Evolutionary conservation across 2,113 vertebrate species (phyloP), one percentile per base, ranked within the genome.

Genomic region (Oreochromis niloticus): DNA sequence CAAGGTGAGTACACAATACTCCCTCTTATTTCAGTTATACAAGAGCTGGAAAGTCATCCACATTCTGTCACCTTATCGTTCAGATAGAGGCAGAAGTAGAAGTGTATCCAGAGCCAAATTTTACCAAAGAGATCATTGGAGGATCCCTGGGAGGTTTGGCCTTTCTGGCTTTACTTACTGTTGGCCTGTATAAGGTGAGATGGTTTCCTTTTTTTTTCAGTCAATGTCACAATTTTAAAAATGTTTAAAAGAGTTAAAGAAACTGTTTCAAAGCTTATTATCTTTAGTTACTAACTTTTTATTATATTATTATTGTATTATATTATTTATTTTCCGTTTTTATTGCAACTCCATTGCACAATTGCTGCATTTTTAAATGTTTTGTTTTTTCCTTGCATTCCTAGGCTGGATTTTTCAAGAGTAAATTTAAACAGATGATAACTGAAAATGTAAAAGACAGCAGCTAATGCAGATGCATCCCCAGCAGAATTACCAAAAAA

Each of bases 331-430:
- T 32, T 22, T 16, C 3, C 3, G 9, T 17, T 14, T 7, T 34
- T 3, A 5, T 54, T 54, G 50, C 50, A 54, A 54, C 50, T 54
- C 14, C 16, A 32, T 32, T 32, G 4, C 1, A 32, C 4, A 3
- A 9, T 61, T 61, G 14, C 14, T 17, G 57, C 14, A 17, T 34
- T 61, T 61, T 17, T 17, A 12, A 19, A 52, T n/a, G 3, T n/a
- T 78, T 41, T 68, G 22, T 6, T 55, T 6, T 55, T 85, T 36
- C 87, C 11, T 32, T 82, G 2, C 84, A 10, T 2, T 61, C 30
- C 63, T 52, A 98, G 97, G 88, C 96, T 90, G 97, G 97, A 46
- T 98, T 98, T 93, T 98, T 98, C 94, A 97, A 97, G 90, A 96
- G 95, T 79, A 96, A 93, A 41, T 97, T 97, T 84, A 95, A 96